These are phyloP conservation scores for Paramacrobiotus metropolitanus DNA, from an alignment of 1,140 invertebrate genomes.

Conservation along the genomic window DNA sequence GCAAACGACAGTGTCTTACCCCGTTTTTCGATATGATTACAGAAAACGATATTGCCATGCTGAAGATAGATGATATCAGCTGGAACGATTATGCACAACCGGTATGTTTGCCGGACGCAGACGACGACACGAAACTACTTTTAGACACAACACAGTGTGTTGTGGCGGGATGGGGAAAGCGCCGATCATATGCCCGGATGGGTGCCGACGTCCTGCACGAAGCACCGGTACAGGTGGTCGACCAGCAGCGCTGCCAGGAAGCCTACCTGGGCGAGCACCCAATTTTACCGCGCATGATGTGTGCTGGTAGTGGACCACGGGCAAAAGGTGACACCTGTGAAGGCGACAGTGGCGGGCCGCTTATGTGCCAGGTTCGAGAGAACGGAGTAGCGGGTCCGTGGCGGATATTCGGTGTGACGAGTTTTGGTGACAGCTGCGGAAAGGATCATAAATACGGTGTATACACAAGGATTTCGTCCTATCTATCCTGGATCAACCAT, in stretches of 20 bases:
- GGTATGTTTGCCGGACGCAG: not conserved
- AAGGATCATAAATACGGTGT: not conserved
- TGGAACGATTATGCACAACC: not conserved
- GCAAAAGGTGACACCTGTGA: constrained; percentile 32
- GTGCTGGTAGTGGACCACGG: constrained; percentile 29
- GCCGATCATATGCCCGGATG: not conserved
- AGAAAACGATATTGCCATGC: constrained; percentile 66
- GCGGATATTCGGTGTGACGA: not conserved
- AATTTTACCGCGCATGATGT: constrained; percentile 45
- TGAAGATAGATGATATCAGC: constrained; percentile 24
- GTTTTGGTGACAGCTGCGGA: not conserved
- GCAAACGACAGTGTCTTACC: no score
- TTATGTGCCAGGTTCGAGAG: constrained; percentile 27
- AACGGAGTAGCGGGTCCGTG: not conserved
- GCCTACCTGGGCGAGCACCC: constrained; percentile 28
- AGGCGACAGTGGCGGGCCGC: constrained; percentile 41
- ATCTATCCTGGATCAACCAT: not conserved
- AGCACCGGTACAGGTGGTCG: constrained; percentile 27
- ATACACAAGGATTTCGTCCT: not conserved
- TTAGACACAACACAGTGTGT: constrained; percentile 31
- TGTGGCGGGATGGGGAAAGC: constrained; percentile 10
- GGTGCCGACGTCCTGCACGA: not conserved
- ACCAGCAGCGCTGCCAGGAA: constrained; percentile 22
- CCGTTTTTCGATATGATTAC: no score
- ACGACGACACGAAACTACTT: not conserved